Evolutionary conservation across 2,888 invertebrate species (phyloP).

Genomic region (Lamellibrachia satsuma): DNA sequence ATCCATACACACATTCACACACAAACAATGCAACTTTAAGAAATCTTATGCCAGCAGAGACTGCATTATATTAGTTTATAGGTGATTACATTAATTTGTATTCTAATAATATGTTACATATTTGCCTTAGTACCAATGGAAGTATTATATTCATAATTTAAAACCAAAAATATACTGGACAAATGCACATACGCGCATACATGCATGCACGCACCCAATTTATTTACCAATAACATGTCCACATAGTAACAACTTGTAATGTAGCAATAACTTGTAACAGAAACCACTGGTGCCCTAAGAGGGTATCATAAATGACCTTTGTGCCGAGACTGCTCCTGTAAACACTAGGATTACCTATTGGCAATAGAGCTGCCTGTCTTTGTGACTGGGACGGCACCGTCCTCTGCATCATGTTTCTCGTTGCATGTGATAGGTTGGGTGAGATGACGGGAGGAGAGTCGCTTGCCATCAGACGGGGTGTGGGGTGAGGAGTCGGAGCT

Average conservation of each 20-base stretch:
- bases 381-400: neutral
- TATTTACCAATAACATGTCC: neutral
- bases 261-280: neutral
- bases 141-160: too few species aligned
- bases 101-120: too few species aligned
- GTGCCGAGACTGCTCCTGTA: neutral
- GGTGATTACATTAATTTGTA: too few species aligned
- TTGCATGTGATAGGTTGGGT: slow-evolving; percentile 35
- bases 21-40: too few species aligned
- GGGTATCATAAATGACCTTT: neutral
- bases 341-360: slow-evolving; percentile 23
- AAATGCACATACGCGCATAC: neutral
- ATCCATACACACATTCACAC: too few species aligned
- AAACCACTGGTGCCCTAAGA: neutral
- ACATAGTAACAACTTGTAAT: neutral
- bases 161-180: too few species aligned
- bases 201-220: neutral
- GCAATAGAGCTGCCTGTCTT: slow-evolving; percentile 24
- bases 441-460: slow-evolving; percentile 31
- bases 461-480: neutral
- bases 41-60: too few species aligned
- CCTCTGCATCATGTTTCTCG: slow-evolving; percentile 33
- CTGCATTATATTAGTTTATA: too few species aligned
- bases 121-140: too few species aligned
- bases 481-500: slow-evolving; percentile 18